phyloP scores from a whole-genome alignment of 2,888 invertebrate species.

The Eilema caniola region DNA sequence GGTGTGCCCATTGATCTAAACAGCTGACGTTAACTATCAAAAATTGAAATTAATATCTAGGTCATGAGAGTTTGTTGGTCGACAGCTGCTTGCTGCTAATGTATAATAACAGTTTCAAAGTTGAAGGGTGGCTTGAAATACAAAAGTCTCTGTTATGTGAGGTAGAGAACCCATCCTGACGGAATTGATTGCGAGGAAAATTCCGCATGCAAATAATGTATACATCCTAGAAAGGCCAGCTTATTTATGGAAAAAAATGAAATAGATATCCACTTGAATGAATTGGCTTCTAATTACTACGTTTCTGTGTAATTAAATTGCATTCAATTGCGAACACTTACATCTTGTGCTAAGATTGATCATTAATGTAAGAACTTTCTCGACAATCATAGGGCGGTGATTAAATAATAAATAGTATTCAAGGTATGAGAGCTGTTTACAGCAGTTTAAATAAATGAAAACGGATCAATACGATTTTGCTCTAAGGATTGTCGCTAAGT shows the following conservation, averaged over 20 bases:
- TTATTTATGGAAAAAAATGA: neutral
- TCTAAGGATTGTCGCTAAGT: too few relatives aligned
- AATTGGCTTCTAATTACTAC: neutral
- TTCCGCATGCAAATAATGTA: too few relatives aligned
- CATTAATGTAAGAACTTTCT: slow-evolving; percentile 11
- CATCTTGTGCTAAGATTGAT: slow-evolving; percentile 5
- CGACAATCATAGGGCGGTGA: neutral
- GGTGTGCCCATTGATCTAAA: neutral
- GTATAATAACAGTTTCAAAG: neutral
- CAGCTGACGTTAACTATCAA: slow-evolving; percentile 1
- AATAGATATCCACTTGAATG: too few relatives aligned
- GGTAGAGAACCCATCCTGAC: too few relatives aligned
- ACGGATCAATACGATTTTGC: too few relatives aligned
- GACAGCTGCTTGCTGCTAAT: neutral
- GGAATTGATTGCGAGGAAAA: too few relatives aligned
- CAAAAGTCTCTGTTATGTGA: neutral
- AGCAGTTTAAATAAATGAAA: too few relatives aligned
- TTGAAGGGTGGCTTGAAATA: neutral
- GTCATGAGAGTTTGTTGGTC: neutral
- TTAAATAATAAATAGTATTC: slow-evolving; percentile 13
- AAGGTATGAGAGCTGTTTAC: neutral
- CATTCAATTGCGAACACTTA: slow-evolving; percentile 14
- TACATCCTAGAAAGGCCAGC: too few relatives aligned
- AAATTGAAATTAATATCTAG: neutral
- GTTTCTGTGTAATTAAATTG: slow-evolving; percentile 15